Evolutionary conservation across 2,888 invertebrate genomes (phyloP).

Genomic region (Oligia strigilis): DNA sequence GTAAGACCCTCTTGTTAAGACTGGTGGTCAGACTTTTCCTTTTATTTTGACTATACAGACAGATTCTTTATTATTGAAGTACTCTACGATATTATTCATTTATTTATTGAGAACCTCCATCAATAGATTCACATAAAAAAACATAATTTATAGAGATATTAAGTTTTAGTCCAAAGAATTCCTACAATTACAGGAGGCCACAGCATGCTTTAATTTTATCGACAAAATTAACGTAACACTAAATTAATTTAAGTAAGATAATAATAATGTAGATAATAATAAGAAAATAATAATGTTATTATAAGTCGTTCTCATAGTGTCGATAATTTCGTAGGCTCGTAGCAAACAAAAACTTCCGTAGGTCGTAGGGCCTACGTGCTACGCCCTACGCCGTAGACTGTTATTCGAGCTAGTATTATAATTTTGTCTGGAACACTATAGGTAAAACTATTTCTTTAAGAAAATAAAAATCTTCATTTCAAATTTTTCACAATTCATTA

Average conservation of each 20-base stretch:
- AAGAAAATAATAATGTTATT: background rate
- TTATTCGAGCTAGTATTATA: background rate
- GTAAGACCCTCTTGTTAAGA: background rate
- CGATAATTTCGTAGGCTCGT: constrained; percentile 37
- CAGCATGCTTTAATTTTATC: background rate
- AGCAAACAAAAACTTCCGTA: constrained; percentile 38
- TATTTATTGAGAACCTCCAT: background rate
- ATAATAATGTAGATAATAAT: no score
- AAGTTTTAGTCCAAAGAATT: background rate
- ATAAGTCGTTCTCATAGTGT: background rate
- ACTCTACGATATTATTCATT: background rate
- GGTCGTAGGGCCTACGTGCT: constrained; percentile 44
- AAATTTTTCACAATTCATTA: no score
- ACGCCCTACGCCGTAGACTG: constrained; percentile 48
- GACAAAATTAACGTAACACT: background rate
- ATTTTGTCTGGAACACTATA: background rate
- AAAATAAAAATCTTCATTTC: background rate
- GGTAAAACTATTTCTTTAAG: background rate
- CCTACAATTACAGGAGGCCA: background rate
- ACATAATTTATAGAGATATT: background rate
- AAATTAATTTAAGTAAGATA: background rate
- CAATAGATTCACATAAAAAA: background rate
- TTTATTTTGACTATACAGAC: background rate
- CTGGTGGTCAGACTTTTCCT: background rate
- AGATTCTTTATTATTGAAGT: background rate